A percentile compares a stretch with the other conserved stretches of the same genome.
Conservation (phyloP, 2,888 invertebrate genomes). For the Cheilosia soror region DNA sequence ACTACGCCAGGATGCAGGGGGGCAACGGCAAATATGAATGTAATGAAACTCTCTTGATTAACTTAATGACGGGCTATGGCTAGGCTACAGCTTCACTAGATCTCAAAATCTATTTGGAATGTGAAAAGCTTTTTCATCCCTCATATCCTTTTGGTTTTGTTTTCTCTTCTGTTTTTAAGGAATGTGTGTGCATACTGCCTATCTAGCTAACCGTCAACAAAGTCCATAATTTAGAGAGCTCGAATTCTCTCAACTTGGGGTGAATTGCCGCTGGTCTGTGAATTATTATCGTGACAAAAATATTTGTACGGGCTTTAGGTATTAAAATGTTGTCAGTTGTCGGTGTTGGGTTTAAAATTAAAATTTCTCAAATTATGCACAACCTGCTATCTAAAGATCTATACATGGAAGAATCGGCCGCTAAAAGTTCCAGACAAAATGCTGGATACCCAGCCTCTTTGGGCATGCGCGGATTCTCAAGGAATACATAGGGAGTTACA, state of each 20-base stretch:
- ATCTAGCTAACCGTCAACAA: neutral
- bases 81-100: neutral
- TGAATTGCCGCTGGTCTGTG: slow-evolving; percentile 40
- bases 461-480: no score
- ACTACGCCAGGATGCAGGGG: neutral
- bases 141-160: slow-evolving; percentile 5
- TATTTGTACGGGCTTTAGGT: neutral
- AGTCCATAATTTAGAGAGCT: slow-evolving; percentile 16
- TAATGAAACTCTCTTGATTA: slow-evolving; percentile 13
- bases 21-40: neutral
- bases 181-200: slow-evolving; percentile 10
- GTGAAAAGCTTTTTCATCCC: slow-evolving; percentile 39
- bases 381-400: no score
- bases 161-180: slow-evolving; percentile 7
- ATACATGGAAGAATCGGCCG: no score
- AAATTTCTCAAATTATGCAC: no score
- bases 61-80: slow-evolving; percentile 9
- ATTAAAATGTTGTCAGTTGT: neutral
- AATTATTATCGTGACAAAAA: neutral
- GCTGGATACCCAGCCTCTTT: no score
- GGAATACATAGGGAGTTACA: no score
- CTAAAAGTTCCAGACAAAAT: no score
- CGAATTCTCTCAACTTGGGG: neutral
- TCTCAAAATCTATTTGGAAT: slow-evolving; percentile 3
- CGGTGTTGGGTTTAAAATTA: no score